Evolutionary conservation across 2,113 vertebrate species (phyloP), one percentile per base, ranked within the genome.

Genomic region (Marcusenius ussheri): DNA sequence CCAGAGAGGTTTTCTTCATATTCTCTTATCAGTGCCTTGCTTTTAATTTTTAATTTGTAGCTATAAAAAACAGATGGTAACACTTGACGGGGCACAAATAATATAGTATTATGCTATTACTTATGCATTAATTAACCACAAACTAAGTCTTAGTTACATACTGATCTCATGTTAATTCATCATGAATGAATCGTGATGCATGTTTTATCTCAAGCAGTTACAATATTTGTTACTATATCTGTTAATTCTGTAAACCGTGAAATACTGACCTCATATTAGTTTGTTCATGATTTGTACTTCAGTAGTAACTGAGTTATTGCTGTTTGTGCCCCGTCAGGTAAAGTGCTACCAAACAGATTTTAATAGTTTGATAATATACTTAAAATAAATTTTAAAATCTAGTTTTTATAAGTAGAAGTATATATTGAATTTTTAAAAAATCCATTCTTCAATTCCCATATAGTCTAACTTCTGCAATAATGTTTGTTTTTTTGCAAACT

Each of bases 1-100:
- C 89, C 89, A 95, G 80, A 93, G 77, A 96, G 96, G 95, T 95
- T 92, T 1, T 66, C 24, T 88, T 10, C 8, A 5, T n/a, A 19
- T 58, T 53, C 6, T 21, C 2, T 53, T 84, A 27, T 39, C 39
- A 24, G 42, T 27, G 17, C 31, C 83, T 83, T 49, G 7, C 24
- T 2, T 80, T 45, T 10, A 8, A 5, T 47, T 83, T 83, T n/a
- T 84, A 9, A 47, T 42, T 46, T 24, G 7, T 84, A n/a, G 39
- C 80, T 46, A 83, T 83, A 24, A 17, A 17, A 66, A 66, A 66
- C 62, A 66, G 62, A 31, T 11, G 3, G 10, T 70, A 70, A 70
- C 10, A 70, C 62, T 70, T 70, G n/a, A 62, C 0, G 8, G 56
- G 56, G 56, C 7, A 3, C 56, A 62, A 62, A 9, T 62, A 62